Base-by-base conservation (phyloP, 2,113 vertebrate species). In the Anser cygnoides region DNA sequence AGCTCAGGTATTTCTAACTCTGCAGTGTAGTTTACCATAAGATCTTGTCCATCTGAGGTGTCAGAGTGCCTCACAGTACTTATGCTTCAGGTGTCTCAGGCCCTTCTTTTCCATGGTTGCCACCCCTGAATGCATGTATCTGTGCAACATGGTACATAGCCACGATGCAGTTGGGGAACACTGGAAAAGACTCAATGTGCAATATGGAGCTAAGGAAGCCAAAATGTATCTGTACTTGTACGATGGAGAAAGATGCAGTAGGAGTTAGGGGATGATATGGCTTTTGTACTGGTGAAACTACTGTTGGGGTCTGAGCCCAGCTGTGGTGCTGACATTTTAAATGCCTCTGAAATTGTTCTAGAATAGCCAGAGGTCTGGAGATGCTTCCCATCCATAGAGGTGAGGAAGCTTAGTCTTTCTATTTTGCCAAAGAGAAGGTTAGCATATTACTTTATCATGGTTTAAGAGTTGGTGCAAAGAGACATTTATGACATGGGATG, bases 401-500 rank as follows among this genome's bases (percentile, higher is more conserved):
- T 85, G 74, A 78, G 54, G 74, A 92, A 85, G 21, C 41, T 66
- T 74, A 76, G 5, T 93, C 70, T 89, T 92, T 93, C 76, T 54
- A 76, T 89, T 95, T 92, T 87, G 49, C n/a, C 70, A 79, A 65
- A 82, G 77, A 81, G 61, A 75, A 89, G 80, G 76, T 72, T 90
- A 89, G 65, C 68, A 46, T 0, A 15, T 86, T 81, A 63, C 65
- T 94, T 84, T 82, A 76, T 96, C 13, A 0, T 54, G 84, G 77
- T 91, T 84, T 84, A 67, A 81, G 92, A 74, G 76, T 33, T 74
- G 75, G 54, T 89, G 49, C 58, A 58, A n/a, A 70, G 87, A 0
- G 71, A 93, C 94, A 87, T 76, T 95, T 93, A 84, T 95, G 93
- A 95, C 93, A 91, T 0, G 11, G 62, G 58, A 79, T 95, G 87